Evolutionary conservation across 2,888 invertebrate species (phyloP).

Genomic region (Chrysotoxum bicinctum): DNA sequence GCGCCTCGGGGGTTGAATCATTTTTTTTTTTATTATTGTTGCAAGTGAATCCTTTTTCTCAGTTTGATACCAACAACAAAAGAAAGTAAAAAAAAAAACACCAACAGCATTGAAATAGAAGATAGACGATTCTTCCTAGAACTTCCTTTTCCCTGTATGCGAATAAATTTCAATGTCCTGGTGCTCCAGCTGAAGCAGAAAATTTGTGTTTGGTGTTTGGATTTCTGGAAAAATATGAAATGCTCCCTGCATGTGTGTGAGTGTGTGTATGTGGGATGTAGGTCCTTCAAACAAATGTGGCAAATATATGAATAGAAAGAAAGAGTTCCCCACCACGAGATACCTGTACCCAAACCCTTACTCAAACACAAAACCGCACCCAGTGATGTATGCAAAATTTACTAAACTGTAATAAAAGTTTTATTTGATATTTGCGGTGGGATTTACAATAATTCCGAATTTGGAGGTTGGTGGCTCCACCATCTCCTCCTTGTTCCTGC

Average conservation of each 20-base stretch:
- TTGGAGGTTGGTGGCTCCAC: slow-evolving; percentile 12
- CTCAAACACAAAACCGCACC: slow-evolving; percentile 5
- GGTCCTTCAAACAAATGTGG: slow-evolving; percentile 13
- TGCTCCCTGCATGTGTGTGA: slow-evolving; percentile 33
- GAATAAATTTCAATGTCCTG: slow-evolving; percentile 69
- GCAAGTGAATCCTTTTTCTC: slow-evolving; percentile 54
- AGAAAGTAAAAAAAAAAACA: neutral
- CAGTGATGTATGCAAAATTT: slow-evolving; percentile 72
- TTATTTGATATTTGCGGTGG: slow-evolving; percentile 73
- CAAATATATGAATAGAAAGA: slow-evolving; percentile 21
- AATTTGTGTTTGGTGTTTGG: slow-evolving; percentile 71
- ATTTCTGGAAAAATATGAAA: slow-evolving; percentile 67
- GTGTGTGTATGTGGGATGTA: neutral
- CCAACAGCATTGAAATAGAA: slow-evolving; percentile 33
- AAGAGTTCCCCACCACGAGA: slow-evolving; percentile 11
- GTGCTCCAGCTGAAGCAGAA: slow-evolving; percentile 61
- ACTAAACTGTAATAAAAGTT: slow-evolving; percentile 73
- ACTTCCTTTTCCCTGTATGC: slow-evolving; percentile 73
- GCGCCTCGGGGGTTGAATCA: neutral
- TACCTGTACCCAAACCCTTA: slow-evolving; percentile 3
- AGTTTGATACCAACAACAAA: slow-evolving; percentile 32
- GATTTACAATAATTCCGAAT: slow-evolving; percentile 72
- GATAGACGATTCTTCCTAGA: slow-evolving; percentile 65
- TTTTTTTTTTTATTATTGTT: slow-evolving; percentile 2
- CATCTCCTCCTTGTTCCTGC: neutral